These are phyloP conservation scores for Eira barbara DNA, from an alignment of 2,113 vertebrate genomes.

Conservation along the genomic window DNA sequence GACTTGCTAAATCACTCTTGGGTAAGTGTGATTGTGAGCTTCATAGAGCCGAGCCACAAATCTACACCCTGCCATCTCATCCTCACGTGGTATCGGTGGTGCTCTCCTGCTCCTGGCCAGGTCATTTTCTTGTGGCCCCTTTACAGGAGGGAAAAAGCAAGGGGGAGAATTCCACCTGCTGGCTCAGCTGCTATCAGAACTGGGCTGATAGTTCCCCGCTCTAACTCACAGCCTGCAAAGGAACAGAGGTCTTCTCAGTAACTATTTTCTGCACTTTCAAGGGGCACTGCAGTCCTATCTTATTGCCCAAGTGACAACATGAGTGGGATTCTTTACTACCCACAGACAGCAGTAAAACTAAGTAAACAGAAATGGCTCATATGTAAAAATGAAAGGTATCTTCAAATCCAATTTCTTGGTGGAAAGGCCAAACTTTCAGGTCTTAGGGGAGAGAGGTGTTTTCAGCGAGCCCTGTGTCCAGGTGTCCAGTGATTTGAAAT, in stretches of 20 bases:
- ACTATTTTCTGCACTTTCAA: neutral
- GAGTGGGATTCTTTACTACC: neutral
- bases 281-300: neutral
- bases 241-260: neutral
- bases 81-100: rapidly evolving
- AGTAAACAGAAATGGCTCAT: neutral
- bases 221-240: neutral
- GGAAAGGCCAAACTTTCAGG: neutral
- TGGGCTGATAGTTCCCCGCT: neutral
- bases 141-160: neutral
- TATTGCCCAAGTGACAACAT: neutral
- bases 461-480: neutral
- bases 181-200: neutral
- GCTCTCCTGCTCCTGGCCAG: neutral
- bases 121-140: neutral
- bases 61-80: neutral
- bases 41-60: neutral
- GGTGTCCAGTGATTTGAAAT: neutral
- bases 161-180: neutral
- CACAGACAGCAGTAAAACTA: neutral
- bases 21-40: neutral
- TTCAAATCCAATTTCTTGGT: neutral
- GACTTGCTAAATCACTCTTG: neutral
- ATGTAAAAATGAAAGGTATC: neutral
- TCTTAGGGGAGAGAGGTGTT: neutral